phyloP scores from a whole-genome alignment of 2,797 vertebrate species.

The Netta rufina region DNA sequence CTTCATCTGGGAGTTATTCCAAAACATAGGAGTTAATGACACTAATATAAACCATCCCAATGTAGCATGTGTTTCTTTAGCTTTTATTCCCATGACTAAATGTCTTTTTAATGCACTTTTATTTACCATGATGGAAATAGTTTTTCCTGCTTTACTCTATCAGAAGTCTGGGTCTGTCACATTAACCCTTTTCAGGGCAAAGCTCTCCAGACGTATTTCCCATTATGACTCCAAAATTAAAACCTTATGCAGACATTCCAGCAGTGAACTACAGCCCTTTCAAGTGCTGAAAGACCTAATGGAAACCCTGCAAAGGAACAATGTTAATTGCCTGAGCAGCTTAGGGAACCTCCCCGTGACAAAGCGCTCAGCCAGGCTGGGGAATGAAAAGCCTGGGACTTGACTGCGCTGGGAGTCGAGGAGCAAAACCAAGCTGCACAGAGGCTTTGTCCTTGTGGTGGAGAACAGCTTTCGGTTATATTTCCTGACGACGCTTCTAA shows the following conservation, averaged over 20 bases:
- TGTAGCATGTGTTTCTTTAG: constrained; percentile 72
- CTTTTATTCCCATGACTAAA: constrained; percentile 79
- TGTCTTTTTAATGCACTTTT: constrained; percentile 75
- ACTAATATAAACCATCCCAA: constrained; percentile 78
- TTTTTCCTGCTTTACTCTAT: constrained; percentile 58
- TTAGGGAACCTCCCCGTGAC: neutral
- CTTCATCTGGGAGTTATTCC: constrained; percentile 80
- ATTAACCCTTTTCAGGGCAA: constrained; percentile 58
- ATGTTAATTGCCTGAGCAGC: neutral
- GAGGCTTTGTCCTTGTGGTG: neutral
- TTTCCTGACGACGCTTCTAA: neutral
- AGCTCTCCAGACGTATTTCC: neutral
- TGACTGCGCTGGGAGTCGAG: neutral
- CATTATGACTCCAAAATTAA: neutral
- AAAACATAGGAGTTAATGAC: constrained; percentile 79
- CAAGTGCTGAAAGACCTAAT: constrained; percentile 14
- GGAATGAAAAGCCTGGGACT: neutral
- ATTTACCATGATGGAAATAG: constrained; percentile 69
- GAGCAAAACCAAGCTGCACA: neutral
- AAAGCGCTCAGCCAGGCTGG: neutral
- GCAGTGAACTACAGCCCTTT: constrained; percentile 8
- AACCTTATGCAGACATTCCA: constrained; percentile 56
- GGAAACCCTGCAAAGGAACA: neutral
- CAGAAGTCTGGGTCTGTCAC: constrained; percentile 35
- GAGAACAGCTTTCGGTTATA: neutral